Conservation (phyloP, 2,888 invertebrate genomes). For the Osmoderma eremita region DNA sequence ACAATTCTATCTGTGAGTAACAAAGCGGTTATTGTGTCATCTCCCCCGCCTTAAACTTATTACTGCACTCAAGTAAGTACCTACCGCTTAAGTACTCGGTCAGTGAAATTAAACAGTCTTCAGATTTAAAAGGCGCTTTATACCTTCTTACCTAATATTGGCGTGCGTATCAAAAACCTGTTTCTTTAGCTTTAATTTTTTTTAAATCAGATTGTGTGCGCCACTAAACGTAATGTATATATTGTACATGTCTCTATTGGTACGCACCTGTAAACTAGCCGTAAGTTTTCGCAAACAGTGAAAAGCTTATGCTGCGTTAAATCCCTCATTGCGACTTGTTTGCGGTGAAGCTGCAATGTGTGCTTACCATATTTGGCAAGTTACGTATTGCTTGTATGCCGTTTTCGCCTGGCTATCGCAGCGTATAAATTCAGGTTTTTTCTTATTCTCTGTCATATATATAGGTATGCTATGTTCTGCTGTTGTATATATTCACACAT, state of each 20-base stretch:
- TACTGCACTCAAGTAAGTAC: slow-evolving; percentile 1
- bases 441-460: no score
- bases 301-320: slow-evolving; percentile 2
- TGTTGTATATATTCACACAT: neutral
- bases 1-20: slow-evolving; percentile 19
- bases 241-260: slow-evolving; percentile 23
- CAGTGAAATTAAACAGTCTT: slow-evolving; percentile 28
- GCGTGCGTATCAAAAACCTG: slow-evolving; percentile 10
- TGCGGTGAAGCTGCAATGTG: slow-evolving; percentile 5
- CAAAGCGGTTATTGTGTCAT: slow-evolving; percentile 18
- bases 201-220: slow-evolving; percentile 17
- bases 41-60: neutral
- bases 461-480: no score
- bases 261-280: slow-evolving; percentile 1
- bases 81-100: neutral
- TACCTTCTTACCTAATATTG: slow-evolving; percentile 21
- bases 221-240: neutral
- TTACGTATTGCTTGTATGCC: neutral
- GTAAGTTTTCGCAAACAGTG: slow-evolving; percentile 7
- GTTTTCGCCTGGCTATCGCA: neutral
- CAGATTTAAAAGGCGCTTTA: slow-evolving; percentile 28
- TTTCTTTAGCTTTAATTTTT: slow-evolving; percentile 28
- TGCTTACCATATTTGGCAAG: slow-evolving; percentile 19
- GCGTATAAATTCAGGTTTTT: neutral
- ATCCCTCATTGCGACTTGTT: slow-evolving; percentile 1